Evolutionary conservation across 2,113 vertebrate genomes (phyloP).

Genomic region (Oostethus manadensis): DNA sequence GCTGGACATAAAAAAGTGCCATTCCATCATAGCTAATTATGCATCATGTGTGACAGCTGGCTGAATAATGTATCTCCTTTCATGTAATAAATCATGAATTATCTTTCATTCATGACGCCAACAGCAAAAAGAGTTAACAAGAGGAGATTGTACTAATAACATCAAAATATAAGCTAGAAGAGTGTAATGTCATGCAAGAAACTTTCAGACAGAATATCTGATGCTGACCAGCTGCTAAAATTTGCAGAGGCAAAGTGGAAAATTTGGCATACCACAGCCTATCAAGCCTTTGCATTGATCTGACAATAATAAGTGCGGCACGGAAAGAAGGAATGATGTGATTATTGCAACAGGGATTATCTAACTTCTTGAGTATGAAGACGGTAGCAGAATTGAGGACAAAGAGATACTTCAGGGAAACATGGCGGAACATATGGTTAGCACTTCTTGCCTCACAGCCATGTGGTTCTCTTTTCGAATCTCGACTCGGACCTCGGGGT

Average conservation of each 20-base stretch:
- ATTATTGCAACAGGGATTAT: slow-evolving; percentile 32
- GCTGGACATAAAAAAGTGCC: neutral
- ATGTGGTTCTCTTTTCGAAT: too few species aligned
- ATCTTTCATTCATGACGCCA: slow-evolving; percentile 55
- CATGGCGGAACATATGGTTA: neutral
- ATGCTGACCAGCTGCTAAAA: slow-evolving; percentile 13
- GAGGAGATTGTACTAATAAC: neutral
- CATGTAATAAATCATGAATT: slow-evolving; percentile 47
- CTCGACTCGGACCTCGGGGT: too few species aligned
- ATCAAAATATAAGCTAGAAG: neutral
- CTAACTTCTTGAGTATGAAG: slow-evolving; percentile 9
- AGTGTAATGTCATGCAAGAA: slow-evolving; percentile 20
- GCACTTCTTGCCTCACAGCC: too few species aligned
- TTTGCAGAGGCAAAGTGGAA: slow-evolving; percentile 12
- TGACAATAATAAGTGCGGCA: slow-evolving; percentile 23
- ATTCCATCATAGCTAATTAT: slow-evolving; percentile 22
- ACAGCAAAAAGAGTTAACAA: slow-evolving; percentile 3
- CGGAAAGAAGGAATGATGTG: slow-evolving; percentile 18
- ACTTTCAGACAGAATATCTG: slow-evolving; percentile 22
- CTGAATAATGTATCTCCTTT: slow-evolving; percentile 51
- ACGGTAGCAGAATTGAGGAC: slow-evolving; percentile 8
- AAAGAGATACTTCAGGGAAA: neutral
- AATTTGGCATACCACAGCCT: slow-evolving; percentile 8
- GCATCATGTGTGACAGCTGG: slow-evolving; percentile 44
- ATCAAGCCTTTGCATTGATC: slow-evolving; percentile 23